Base-by-base conservation (phyloP, 1,140 invertebrate genomes). In the Pseudomyrmex dendroicus region DNA sequence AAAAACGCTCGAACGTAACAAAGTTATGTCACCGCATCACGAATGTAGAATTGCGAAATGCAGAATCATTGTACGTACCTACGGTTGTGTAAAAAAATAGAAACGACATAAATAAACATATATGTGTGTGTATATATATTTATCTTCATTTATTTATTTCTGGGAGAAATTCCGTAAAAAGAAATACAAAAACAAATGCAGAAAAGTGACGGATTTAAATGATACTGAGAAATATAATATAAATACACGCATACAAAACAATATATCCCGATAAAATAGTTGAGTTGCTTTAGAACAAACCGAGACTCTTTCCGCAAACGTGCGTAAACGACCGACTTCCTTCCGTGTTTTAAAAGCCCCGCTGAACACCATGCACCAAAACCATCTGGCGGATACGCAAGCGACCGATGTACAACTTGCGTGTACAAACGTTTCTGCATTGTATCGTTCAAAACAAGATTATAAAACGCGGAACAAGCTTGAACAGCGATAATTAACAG, bases 291-390 rank as follows among this genome's bases (percentile, higher is more conserved):
- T 78, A 35, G 35, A 0, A 7, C 35, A 7, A 35, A 35, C 35
- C 25, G 57, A 46, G 56, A 15, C 54, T 46, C 13, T 9, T 4
- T 50, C 46, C 15, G n/a, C 54, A 35, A 44, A 73, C 67, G 57
- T 20, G 50, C 62, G 63, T 35, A 77, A 73, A 72, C 63, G 52
- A 63, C 22, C 54, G 72, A 85, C 83, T 73, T 87, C 85, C 85
- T 86, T 77, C 86, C 86, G 86, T 35, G 35, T 35, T 66, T 85
- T 85, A 73, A 87, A 72, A 87, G 84, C 52, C 61, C 72, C 72
- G 46, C 22, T 73, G 20, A 57, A 73, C 50, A 20, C 20, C 44
- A 72, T 17, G 67, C 44, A 54, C 4, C 76, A 73, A 76, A 56
- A 84, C 76, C 85, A 87, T 72, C 82, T 84, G 85, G 83, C 57